phyloP scores from a whole-genome alignment of 2,888 invertebrate genomes.

The Aphidius colemani region DNA sequence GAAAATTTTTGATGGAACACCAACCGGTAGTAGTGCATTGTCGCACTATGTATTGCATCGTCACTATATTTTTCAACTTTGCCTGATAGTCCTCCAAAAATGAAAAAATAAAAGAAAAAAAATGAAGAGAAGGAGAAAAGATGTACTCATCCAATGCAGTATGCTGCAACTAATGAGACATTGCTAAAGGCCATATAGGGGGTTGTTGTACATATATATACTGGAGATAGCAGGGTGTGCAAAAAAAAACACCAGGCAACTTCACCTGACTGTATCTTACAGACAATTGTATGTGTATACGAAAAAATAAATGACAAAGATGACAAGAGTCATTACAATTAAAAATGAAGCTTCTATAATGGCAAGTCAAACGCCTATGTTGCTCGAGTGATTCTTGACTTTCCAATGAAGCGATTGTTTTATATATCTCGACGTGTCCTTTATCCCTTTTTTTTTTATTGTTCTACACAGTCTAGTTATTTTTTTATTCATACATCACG shows the following conservation, averaged over 20 bases:
- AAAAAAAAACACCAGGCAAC: constrained; percentile 53
- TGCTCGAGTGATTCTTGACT: constrained; percentile 60
- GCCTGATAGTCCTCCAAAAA: constrained; percentile 25
- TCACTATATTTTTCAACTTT: constrained; percentile 1
- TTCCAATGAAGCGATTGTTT: constrained; percentile 61
- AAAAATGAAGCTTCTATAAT: constrained; percentile 61
- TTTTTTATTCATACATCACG: too few species aligned
- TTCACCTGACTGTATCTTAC: constrained; percentile 55
- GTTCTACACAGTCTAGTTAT: constrained; percentile 21
- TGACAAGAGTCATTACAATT: constrained; percentile 53
- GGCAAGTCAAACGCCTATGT: constrained; percentile 60
- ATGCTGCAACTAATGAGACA: constrained; percentile 60
- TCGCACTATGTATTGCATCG: too few species aligned
- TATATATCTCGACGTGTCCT: constrained; percentile 47
- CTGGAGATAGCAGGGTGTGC: constrained; percentile 32
- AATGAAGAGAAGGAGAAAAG: constrained; percentile 33
- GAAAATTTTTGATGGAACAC: constrained; percentile 26
- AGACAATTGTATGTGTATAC: constrained; percentile 39
- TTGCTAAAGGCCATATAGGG: constrained; percentile 58
- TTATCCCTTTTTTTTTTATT: constrained; percentile 32
- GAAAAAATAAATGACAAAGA: constrained; percentile 41
- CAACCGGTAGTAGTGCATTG: too few species aligned
- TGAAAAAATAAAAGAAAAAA: constrained; percentile 26
- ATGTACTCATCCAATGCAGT: constrained; percentile 57
- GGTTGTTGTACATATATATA: constrained; percentile 25